Conservation (phyloP, 2,888 invertebrate species). For the Scaptomyza reducta region DNA sequence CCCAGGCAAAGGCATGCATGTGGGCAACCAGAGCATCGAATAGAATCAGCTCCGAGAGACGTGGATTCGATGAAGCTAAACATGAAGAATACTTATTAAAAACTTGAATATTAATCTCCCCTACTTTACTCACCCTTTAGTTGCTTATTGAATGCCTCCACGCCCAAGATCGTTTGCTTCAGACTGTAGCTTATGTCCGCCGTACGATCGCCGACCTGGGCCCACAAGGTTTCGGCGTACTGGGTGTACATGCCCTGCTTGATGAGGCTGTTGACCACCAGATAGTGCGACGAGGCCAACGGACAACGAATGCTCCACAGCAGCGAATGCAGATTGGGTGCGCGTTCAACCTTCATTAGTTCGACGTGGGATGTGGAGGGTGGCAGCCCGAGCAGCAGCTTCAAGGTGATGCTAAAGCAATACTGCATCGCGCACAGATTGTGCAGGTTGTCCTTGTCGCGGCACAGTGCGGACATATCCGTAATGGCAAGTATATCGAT, state of each 20-base stretch:
- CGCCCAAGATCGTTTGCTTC: slow-evolving; percentile 81
- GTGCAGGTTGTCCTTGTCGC: slow-evolving; percentile 84
- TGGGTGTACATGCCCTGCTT: slow-evolving; percentile 96
- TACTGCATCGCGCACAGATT: slow-evolving; percentile 94
- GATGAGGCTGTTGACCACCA: slow-evolving; percentile 93
- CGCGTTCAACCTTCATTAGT: slow-evolving; percentile 89
- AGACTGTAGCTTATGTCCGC: slow-evolving; percentile 82
- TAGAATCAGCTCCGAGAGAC: slow-evolving; percentile 82
- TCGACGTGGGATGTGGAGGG: slow-evolving; percentile 95
- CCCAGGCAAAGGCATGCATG: slow-evolving; percentile 83
- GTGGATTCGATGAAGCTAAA: slow-evolving; percentile 71
- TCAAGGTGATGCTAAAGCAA: slow-evolving; percentile 88
- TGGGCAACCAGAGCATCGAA: slow-evolving; percentile 83
- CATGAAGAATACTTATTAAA: too few relatives aligned
- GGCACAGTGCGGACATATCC: slow-evolving; percentile 86
- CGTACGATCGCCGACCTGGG: slow-evolving; percentile 83
- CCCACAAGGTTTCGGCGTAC: slow-evolving; percentile 85
- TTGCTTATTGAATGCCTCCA: slow-evolving; percentile 82
- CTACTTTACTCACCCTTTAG: slow-evolving; percentile 74
- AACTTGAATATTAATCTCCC: not conserved
- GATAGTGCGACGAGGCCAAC: slow-evolving; percentile 93
- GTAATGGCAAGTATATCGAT: slow-evolving; percentile 93
- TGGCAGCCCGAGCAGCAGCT: slow-evolving; percentile 92
- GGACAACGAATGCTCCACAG: slow-evolving; percentile 95
- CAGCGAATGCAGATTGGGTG: slow-evolving; percentile 91